These are phyloP conservation scores for Anguilla pacifica DNA, from an alignment of 2,797 vertebrate species.

Conservation along the genomic window DNA sequence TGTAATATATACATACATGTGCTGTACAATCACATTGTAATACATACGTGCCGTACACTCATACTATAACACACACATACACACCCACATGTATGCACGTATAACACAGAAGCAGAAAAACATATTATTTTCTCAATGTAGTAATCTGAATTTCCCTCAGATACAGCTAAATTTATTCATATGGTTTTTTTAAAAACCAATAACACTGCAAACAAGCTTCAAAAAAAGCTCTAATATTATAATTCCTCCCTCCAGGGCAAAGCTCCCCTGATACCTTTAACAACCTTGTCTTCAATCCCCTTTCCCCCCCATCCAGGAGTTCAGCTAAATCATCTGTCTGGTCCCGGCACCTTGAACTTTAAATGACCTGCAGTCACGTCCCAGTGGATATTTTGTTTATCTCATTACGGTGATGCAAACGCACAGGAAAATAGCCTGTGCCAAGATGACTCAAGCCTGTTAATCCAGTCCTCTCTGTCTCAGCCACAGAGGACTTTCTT, in stretches of 20 bases:
- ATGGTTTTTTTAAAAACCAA: background rate
- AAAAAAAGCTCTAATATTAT: background rate
- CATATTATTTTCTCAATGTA: background rate
- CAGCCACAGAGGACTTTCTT: background rate
- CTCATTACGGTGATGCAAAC: slow-evolving; percentile 9
- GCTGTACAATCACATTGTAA: too few relatives aligned
- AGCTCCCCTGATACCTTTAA: background rate
- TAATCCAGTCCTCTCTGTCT: background rate
- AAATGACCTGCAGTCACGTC: background rate
- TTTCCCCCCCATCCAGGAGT: background rate
- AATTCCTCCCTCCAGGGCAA: background rate
- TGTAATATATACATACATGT: too few relatives aligned
- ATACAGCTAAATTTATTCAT: background rate
- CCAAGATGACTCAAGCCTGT: background rate
- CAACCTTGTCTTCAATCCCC: slow-evolving; percentile 4
- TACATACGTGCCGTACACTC: background rate
- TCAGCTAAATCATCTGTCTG: slow-evolving; percentile 9
- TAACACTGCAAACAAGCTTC: background rate
- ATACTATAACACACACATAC: background rate
- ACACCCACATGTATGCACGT: background rate
- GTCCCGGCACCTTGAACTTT: background rate
- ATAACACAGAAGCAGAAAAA: background rate
- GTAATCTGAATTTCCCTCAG: background rate
- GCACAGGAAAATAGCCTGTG: background rate
- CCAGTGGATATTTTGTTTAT: slow-evolving; percentile 6